Evolutionary conservation across 2,888 invertebrate species (phyloP).

Genomic region (Leucophenga maculata): DNA sequence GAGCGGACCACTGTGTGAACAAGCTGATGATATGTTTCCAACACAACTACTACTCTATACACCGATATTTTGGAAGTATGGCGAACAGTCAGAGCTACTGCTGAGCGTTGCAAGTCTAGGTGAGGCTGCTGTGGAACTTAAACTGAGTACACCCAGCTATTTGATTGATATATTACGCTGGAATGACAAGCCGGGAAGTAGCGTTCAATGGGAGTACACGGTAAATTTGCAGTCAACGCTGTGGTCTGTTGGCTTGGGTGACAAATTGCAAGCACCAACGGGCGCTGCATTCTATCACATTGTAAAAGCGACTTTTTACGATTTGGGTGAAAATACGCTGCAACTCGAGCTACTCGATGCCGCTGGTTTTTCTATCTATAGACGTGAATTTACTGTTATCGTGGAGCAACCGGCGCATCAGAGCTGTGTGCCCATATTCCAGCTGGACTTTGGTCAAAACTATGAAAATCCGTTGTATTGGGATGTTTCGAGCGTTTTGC

Average conservation of each 20-base stretch:
- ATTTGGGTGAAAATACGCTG: background rate
- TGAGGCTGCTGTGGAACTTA: background rate
- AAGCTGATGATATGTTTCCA: background rate
- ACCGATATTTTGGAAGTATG: background rate
- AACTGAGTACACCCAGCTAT: background rate
- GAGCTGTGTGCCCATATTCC: background rate
- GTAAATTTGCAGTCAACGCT: background rate
- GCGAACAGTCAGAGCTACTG: background rate
- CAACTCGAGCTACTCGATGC: background rate
- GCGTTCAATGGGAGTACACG: background rate
- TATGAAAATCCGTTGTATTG: background rate
- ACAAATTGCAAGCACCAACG: background rate
- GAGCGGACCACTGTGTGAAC: background rate
- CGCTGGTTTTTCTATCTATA: background rate
- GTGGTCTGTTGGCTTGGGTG: background rate
- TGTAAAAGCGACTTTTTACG: background rate
- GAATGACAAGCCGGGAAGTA: background rate
- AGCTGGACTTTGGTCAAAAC: background rate
- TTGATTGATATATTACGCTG: background rate
- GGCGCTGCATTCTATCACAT: background rate
- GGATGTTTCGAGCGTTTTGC: too few species aligned
- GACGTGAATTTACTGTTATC: background rate
- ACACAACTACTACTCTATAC: background rate
- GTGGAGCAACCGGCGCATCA: background rate
- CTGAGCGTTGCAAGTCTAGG: background rate